Percentiles rank a stretch among this genome's conserved stretches.
phyloP scores from a whole-genome alignment of 1,140 invertebrate species.

The Triops cancriformis region DNA sequence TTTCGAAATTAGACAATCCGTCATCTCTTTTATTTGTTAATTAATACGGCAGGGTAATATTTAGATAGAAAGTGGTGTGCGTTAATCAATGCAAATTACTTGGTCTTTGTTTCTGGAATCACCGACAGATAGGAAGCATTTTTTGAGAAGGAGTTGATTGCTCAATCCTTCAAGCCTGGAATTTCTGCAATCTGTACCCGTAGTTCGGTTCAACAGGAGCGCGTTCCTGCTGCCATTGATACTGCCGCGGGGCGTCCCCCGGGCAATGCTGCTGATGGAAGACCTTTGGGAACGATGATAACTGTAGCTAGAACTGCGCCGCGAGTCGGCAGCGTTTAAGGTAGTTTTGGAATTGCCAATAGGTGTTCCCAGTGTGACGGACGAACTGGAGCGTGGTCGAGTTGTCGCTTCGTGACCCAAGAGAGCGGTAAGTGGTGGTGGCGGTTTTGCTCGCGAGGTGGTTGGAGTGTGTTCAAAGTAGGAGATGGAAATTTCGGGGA shows the following conservation, averaged over 20 bases:
- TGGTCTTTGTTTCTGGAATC: constrained; percentile 17
- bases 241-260: constrained; percentile 24
- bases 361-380: constrained; percentile 10
- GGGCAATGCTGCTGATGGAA: background rate
- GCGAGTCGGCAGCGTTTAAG: background rate
- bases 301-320: background rate
- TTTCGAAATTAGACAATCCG: no score
- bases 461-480: constrained; percentile 7
- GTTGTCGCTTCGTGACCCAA: background rate
- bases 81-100: background rate
- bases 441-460: background rate
- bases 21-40: no score
- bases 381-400: background rate
- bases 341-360: constrained; percentile 18
- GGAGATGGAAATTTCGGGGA: background rate
- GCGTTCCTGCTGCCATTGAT: constrained; percentile 23
- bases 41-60: no score
- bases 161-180: background rate
- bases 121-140: background rate
- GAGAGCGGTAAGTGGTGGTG: background rate
- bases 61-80: no score
- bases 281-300: background rate
- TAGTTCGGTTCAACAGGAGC: constrained; percentile 16
- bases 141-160: background rate
- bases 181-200: constrained; percentile 18